phyloP scores from a whole-genome alignment of 64 coral and sea anemone genomes.

The Porites australiensis region DNA sequence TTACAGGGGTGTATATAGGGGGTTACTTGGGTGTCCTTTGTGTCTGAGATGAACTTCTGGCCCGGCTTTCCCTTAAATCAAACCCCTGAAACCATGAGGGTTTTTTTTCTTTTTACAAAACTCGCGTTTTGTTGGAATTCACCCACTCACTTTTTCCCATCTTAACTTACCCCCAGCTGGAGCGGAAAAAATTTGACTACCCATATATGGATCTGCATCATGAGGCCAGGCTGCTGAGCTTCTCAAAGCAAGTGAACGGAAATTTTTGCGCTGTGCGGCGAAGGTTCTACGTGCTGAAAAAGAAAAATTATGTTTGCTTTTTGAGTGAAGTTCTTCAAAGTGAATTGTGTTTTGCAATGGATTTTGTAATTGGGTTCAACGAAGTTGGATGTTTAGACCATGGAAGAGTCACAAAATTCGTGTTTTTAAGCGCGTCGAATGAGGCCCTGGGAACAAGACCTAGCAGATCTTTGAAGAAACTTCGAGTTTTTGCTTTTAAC shows the following conservation, averaged over 20 bases:
- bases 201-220: constrained; percentile 25
- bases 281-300: background rate
- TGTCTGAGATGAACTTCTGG: no score
- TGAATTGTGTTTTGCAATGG: background rate
- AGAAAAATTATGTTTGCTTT: background rate
- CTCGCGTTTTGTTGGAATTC: no score
- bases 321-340: background rate
- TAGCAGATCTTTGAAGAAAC: constrained; percentile 39
- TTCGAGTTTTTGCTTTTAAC: background rate
- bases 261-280: background rate
- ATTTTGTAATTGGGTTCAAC: background rate
- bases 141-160: no score
- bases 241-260: background rate
- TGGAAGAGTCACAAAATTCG: background rate
- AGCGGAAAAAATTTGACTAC: background rate
- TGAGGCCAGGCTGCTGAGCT: constrained; percentile 38
- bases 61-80: no score
- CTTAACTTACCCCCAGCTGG: no score
- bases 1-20: no score
- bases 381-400: background rate
- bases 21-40: no score
- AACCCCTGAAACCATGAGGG: no score
- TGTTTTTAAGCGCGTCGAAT: background rate
- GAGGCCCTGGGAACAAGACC: constrained; percentile 32
- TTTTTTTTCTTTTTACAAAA: no score